These are phyloP conservation scores for Dryococelus australis DNA, from an alignment of 2,888 invertebrate species.

Conservation along the genomic window DNA sequence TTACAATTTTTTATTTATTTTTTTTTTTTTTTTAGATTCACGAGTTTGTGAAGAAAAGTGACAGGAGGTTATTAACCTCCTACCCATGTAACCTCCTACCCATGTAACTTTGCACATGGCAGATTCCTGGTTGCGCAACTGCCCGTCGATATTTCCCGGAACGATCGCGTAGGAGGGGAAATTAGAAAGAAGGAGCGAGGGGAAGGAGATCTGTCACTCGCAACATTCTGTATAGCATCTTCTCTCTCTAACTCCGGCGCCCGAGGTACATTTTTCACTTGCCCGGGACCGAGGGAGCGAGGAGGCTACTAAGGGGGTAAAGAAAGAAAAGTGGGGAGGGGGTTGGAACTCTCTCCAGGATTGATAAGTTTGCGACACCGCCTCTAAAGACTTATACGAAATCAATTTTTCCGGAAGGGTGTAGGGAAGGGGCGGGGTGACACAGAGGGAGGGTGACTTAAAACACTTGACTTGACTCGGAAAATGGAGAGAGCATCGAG, in stretches of 20 bases:
- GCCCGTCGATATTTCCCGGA: no score
- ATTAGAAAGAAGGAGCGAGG: not conserved
- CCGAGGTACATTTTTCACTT: not conserved
- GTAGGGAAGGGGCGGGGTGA: not conserved
- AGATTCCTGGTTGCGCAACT: no score
- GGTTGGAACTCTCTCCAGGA: not conserved
- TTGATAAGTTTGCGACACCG: constrained; percentile 16
- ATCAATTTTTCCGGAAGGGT: not conserved
- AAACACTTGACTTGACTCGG: constrained; percentile 13
- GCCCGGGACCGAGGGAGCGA: not conserved
- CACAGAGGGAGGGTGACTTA: not conserved
- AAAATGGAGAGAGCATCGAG: not conserved
- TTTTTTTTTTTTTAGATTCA: no score
- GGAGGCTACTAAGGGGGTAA: not conserved
- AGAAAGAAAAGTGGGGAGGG: not conserved
- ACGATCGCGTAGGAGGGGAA: no score
- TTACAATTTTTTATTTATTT: no score
- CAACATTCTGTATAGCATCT: not conserved
- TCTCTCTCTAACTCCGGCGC: not conserved
- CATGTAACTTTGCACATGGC: no score
- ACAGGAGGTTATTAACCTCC: no score
- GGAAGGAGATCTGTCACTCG: not conserved
- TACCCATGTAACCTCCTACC: no score
- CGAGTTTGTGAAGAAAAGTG: no score
- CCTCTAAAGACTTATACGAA: constrained; percentile 16